These are phyloP conservation scores for Neoscelio sp. DNA, from an alignment of 2,888 invertebrate genomes.

Conservation along the genomic window DNA sequence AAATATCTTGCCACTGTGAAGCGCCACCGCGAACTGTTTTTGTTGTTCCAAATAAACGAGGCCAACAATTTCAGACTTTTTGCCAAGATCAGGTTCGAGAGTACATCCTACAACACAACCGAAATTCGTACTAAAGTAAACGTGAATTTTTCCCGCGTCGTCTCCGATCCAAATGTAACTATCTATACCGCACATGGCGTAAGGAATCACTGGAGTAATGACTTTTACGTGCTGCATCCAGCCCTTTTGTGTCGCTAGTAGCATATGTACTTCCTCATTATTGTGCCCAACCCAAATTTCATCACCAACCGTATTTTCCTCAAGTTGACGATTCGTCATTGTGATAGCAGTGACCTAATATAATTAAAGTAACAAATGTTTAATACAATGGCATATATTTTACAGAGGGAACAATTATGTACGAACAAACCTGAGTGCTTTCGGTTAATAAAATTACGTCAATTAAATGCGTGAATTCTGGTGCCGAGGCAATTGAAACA, in stretches of 20 bases:
- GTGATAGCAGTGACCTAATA: constrained; percentile 85
- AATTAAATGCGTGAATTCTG: constrained; percentile 95
- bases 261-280: constrained; percentile 87
- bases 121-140: constrained; percentile 87
- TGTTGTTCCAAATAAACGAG: constrained; percentile 87
- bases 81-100: constrained; percentile 87
- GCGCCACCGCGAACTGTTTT: constrained; percentile 91
- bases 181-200: constrained; percentile 90
- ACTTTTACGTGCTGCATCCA: constrained; percentile 86
- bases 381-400: no score
- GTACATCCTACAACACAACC: constrained; percentile 79
- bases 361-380: no score
- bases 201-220: constrained; percentile 86
- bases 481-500: constrained; percentile 95
- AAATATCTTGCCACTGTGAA: constrained; percentile 88
- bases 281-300: constrained; percentile 91
- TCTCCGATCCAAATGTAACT: constrained; percentile 95
- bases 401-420: background rate
- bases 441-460: constrained; percentile 91
- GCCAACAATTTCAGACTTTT: constrained; percentile 87
- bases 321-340: constrained; percentile 77
- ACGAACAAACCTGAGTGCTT: constrained; percentile 85
- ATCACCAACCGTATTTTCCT: constrained; percentile 79
- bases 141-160: constrained; percentile 92
- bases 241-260: constrained; percentile 85